Evolutionary conservation across 2,797 vertebrate species (phyloP).

Genomic region (Sphenopsis melanotis): DNA sequence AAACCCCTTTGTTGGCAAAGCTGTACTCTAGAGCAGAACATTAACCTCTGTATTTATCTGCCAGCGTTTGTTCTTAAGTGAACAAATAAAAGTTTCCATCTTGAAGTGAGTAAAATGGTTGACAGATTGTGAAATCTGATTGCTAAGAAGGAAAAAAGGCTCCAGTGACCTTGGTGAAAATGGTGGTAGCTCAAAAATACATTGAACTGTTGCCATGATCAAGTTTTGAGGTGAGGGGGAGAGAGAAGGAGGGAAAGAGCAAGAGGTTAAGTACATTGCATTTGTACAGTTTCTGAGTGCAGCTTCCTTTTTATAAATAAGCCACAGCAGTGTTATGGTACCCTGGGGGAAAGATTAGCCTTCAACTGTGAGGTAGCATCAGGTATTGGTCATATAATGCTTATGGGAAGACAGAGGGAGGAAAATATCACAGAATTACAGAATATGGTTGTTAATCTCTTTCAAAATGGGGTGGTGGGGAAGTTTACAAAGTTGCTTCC

Average conservation of each 20-base stretch:
- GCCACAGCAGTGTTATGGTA: background rate
- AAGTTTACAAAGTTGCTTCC: background rate
- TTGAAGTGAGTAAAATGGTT: background rate
- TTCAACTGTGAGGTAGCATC: background rate
- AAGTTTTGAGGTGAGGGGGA: background rate
- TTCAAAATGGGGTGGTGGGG: background rate
- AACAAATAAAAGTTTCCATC: background rate
- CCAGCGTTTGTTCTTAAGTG: background rate
- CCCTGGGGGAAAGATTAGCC: background rate
- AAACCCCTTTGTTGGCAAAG: background rate
- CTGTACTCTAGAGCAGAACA: background rate
- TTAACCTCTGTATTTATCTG: background rate
- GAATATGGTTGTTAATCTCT: background rate
- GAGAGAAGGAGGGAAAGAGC: background rate
- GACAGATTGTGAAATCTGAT: background rate
- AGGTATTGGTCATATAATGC: background rate
- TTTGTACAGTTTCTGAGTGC: background rate
- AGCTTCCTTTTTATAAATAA: background rate
- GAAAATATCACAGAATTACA: background rate
- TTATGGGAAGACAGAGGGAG: background rate
- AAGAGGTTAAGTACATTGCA: background rate
- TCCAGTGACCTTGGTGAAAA: background rate
- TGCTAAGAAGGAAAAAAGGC: background rate
- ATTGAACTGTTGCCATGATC: background rate
- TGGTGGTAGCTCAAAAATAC: background rate